Conservation (phyloP, 2,888 invertebrate species). For the Dasysyrphus albostriatus region DNA sequence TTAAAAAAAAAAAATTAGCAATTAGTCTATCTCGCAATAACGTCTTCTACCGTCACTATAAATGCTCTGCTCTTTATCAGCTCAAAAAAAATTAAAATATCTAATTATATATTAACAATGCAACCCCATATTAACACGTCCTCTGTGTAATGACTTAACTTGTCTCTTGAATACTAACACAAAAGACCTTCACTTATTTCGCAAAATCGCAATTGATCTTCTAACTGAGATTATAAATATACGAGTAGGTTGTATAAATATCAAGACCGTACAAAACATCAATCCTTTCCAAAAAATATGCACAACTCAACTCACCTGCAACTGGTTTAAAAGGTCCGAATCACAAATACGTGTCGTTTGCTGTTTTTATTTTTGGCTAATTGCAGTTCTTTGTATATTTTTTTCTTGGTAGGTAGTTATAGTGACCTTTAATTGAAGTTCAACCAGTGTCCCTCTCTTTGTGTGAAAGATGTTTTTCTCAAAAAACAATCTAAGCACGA, state of each 20-base stretch:
- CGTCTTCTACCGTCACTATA: neutral
- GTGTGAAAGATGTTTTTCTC: slow-evolving; percentile 1
- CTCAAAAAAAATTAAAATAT: slow-evolving; percentile 9
- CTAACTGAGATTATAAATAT: slow-evolving; percentile 33
- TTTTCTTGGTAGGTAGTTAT: neutral
- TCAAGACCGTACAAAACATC: slow-evolving; percentile 10
- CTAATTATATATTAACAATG: slow-evolving; percentile 35
- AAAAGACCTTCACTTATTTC: slow-evolving; percentile 45
- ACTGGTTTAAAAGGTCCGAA: slow-evolving; percentile 32
- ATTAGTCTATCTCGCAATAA: neutral
- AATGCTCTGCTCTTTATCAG: neutral
- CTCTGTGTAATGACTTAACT: slow-evolving; percentile 42
- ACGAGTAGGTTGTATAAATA: neutral
- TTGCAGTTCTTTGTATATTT: slow-evolving; percentile 2
- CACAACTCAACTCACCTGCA: slow-evolving; percentile 59
- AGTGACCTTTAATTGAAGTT: slow-evolving; percentile 46
- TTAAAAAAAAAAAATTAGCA: no score
- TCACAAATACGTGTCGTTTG: slow-evolving; percentile 54
- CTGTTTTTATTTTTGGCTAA: slow-evolving; percentile 25
- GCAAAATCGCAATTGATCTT: slow-evolving; percentile 27
- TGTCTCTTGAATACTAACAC: slow-evolving; percentile 48
- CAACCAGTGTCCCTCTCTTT: slow-evolving; percentile 30
- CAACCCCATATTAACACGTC: slow-evolving; percentile 51
- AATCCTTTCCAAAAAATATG: slow-evolving; percentile 49
- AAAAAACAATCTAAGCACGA: slow-evolving; percentile 48